Conservation (phyloP, 2,797 vertebrate species). For the Leptodactylus fallax region DNA sequence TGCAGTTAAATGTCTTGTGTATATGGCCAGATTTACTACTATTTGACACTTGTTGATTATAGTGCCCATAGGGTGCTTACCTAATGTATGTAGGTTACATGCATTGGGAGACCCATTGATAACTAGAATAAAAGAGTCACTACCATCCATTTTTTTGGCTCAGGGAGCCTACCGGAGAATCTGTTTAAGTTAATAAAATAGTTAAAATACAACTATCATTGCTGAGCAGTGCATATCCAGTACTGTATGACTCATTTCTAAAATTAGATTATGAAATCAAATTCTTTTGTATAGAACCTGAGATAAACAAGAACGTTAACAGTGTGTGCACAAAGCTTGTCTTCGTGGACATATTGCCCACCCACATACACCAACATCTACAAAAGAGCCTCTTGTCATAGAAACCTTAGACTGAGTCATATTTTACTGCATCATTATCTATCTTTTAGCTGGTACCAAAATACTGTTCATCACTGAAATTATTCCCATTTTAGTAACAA, state of each 20-base stretch:
- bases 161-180: neutral
- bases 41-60: no score
- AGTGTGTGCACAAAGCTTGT: constrained; percentile 5
- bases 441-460: constrained; percentile 17
- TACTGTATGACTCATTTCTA: constrained; percentile 39
- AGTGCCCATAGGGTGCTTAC: no score
- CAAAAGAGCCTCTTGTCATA: constrained; percentile 35
- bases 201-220: neutral
- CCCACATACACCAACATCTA: constrained; percentile 48
- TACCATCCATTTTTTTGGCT: neutral
- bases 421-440: constrained; percentile 32
- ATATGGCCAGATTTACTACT: no score
- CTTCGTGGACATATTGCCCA: constrained; percentile 37
- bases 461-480: constrained; percentile 8
- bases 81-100: neutral
- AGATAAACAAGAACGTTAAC: constrained; percentile 1
- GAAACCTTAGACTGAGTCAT: constrained; percentile 52
- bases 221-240: neutral
- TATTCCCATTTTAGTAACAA: neutral
- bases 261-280: constrained; percentile 13
- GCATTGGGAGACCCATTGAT: neutral
- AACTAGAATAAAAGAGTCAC: neutral
- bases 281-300: constrained; percentile 19
- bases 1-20: no score
- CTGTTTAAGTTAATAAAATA: neutral